Evolutionary conservation across 1,140 invertebrate genomes (phyloP), one percentile per base, ranked within the genome.

Genomic region (Conus ventricosus): DNA sequence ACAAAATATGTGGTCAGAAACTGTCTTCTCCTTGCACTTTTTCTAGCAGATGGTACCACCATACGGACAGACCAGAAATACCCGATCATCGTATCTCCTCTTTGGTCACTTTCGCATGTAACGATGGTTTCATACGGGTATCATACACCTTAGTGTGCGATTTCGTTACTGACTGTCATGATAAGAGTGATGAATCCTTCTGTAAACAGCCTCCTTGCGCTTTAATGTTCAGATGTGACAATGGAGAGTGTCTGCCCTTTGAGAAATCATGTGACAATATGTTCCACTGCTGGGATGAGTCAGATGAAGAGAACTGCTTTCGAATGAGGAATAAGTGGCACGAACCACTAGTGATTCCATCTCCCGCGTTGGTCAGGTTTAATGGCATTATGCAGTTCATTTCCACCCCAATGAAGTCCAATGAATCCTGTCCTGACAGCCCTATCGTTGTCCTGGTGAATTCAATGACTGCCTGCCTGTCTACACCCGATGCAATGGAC

Each of bases 401-500:
- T 11, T 54, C 20, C 60, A 63, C 17, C 17, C 60, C 60, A 63
- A 11, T 63, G 60, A 11, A 63, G 1, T 63, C 60, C 4, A 63
- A 63, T 20, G 60, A 63, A 20, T 63, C 60, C 4, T 63, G 60
- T 63, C 60, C 60, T 20, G 17, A 63, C 60, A 63, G 60, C 60
- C 80, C 39, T 82, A 53, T 39, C 39, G 27, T 13, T 82, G 80
- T 82, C 39, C 80, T 53, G 80, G 80, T 54, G 60, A 63, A 1
- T 63, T 63, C 60, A 20, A 39, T 27, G 39, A 85, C 60, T 85
- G 87, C 23, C 83, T 88, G 4, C 89, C 87, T 5, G 57, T 88
- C 17, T 85, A 87, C 63, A 75, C 86, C 57, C 85, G 84, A 53
- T 89, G 88, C 55, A 89, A 89, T 67, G 88, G 85, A 20, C 23